These are phyloP conservation scores for Drosophila erecta DNA, from an alignment of 1,140 invertebrate species.

Conservation along the genomic window DNA sequence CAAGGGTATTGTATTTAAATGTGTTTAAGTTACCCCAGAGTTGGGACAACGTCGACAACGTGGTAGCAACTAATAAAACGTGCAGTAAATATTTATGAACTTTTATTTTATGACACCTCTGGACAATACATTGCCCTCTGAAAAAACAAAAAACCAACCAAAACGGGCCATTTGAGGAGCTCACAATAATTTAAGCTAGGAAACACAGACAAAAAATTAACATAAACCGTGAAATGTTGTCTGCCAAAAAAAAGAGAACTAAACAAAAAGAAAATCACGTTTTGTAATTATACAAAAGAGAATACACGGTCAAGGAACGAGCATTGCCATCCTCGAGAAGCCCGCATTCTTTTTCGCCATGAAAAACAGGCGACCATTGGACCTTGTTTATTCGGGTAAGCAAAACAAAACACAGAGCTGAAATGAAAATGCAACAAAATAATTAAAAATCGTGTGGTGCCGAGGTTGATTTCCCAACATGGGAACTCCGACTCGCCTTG, in stretches of 20 bases:
- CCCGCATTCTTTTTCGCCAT: conserved; percentile 5
- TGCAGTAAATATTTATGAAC: conserved; percentile 79
- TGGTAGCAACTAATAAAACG: conserved; percentile 69
- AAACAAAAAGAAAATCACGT: conserved; percentile 66
- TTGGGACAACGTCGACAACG: conserved; percentile 34
- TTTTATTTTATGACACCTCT: conserved; percentile 78
- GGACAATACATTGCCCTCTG: conserved; percentile 36
- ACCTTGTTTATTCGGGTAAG: conserved; percentile 42
- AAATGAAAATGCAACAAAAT: conserved; percentile 62
- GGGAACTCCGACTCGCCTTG: conserved; percentile 4
- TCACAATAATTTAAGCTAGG: conserved; percentile 59
- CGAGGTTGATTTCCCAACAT: conserved; percentile 25
- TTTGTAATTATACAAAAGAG: conserved; percentile 70
- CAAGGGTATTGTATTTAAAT: background rate
- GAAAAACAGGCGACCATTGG: conserved; percentile 24
- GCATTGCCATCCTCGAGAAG: conserved; percentile 28
- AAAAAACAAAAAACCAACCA: conserved; percentile 17
- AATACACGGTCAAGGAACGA: conserved; percentile 26
- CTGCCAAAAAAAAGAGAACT: conserved; percentile 20
- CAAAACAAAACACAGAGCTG: conserved; percentile 33
- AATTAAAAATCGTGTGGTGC: conserved; percentile 61
- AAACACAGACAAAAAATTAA: conserved; percentile 58
- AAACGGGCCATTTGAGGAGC: conserved; percentile 41
- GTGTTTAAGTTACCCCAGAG: conserved; percentile 32
- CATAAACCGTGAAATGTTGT: conserved; percentile 69